A percentile compares a stretch with the other conserved stretches of the same genome.
phyloP scores from a whole-genome alignment of 2,888 invertebrate genomes.

The Eristalis intricaria region DNA sequence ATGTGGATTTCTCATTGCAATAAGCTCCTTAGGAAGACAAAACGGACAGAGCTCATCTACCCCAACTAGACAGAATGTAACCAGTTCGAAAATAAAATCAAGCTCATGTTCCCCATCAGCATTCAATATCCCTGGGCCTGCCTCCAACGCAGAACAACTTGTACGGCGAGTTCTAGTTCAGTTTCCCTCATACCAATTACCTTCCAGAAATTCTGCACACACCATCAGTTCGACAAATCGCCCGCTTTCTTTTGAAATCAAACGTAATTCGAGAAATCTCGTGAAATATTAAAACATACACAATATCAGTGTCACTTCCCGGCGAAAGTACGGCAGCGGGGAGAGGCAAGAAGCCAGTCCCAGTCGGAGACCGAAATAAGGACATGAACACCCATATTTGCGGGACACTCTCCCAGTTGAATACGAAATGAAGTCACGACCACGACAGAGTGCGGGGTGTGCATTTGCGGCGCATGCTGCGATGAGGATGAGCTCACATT shows the following conservation, averaged over 20 bases:
- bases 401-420: slow-evolving; percentile 42
- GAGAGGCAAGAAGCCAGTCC: background rate
- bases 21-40: too few relatives aligned
- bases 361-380: slow-evolving; percentile 16
- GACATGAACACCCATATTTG: slow-evolving; percentile 52
- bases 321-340: background rate
- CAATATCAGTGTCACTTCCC: slow-evolving; percentile 9
- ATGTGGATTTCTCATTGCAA: too few relatives aligned
- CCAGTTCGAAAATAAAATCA: too few relatives aligned
- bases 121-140: too few relatives aligned
- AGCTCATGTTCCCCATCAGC: too few relatives aligned
- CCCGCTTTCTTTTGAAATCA: slow-evolving; percentile 7
- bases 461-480: slow-evolving; percentile 15
- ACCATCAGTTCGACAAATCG: background rate
- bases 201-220: background rate
- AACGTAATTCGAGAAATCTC: background rate
- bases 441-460: slow-evolving; percentile 10
- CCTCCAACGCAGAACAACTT: too few relatives aligned
- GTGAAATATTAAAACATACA: slow-evolving; percentile 25
- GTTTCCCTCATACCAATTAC: background rate
- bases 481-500: background rate
- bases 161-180: too few relatives aligned
- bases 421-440: slow-evolving; percentile 65
- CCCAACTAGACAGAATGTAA: too few relatives aligned
- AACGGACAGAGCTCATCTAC: too few relatives aligned